These are phyloP conservation scores for Arctopsyche grandis DNA, from an alignment of 1,140 invertebrate genomes.

Conservation along the genomic window DNA sequence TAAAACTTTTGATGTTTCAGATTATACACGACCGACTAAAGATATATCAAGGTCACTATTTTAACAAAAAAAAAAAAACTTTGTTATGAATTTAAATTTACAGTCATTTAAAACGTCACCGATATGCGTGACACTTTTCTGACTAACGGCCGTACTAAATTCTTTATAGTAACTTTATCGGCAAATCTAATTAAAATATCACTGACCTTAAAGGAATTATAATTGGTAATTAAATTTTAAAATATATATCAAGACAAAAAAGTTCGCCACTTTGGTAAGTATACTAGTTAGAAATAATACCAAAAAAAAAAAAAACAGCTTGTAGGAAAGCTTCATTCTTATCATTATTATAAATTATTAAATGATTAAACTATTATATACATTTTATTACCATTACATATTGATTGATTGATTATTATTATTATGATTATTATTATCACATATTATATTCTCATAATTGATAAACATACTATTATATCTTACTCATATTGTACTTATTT, in stretches of 20 bases:
- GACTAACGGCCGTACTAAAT: conserved; percentile 51
- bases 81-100: conserved; percentile 51
- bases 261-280: conserved; percentile 62
- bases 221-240: conserved; percentile 55
- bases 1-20: conserved; percentile 41
- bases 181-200: conserved; percentile 58
- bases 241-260: conserved; percentile 62
- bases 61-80: conserved; percentile 52
- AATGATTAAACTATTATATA: conserved; percentile 68
- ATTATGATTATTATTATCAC: conserved; percentile 55
- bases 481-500: conserved; percentile 55
- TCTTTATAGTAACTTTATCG: conserved; percentile 54
- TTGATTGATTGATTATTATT: conserved; percentile 64
- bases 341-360: conserved; percentile 69
- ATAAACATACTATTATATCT: conserved; percentile 55
- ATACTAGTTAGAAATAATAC: conserved; percentile 68
- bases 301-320: conserved; percentile 61
- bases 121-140: conserved; percentile 40
- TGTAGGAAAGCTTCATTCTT: conserved; percentile 69
- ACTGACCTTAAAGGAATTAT: conserved; percentile 66
- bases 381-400: conserved; percentile 66
- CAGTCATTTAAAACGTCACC: conserved; percentile 36
- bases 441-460: conserved; percentile 56
- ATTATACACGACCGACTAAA: conserved; percentile 51
- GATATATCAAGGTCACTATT: conserved; percentile 54